Evolutionary conservation across 2,797 vertebrate species (phyloP).

Genomic region (Bufotes viridis): DNA sequence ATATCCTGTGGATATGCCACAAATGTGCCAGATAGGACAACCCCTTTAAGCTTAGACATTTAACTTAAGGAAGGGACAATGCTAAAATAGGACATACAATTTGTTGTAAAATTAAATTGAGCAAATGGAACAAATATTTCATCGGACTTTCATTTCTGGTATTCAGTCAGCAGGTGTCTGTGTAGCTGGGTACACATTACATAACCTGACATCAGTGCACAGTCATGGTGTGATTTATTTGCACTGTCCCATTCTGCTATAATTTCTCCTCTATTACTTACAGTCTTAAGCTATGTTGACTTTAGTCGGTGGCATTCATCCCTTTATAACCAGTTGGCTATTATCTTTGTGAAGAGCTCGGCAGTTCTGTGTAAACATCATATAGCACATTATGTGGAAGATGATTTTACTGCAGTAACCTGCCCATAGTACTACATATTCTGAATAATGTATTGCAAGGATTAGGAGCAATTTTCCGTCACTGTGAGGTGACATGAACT

Average conservation of each 20-base stretch:
- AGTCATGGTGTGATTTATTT: background rate
- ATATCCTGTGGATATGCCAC: too few species aligned
- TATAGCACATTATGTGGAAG: background rate
- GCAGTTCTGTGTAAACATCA: conserved; percentile 13
- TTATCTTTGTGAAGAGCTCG: background rate
- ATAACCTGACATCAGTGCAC: background rate
- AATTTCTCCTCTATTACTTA: background rate
- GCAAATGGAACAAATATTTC: too few species aligned
- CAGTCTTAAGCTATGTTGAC: background rate
- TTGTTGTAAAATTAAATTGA: too few species aligned
- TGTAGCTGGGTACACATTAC: background rate
- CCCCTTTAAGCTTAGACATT: too few species aligned
- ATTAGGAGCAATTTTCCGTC: background rate
- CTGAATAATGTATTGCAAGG: background rate
- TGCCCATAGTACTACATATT: background rate
- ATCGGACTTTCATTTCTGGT: background rate
- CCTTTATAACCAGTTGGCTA: background rate
- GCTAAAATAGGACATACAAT: too few species aligned
- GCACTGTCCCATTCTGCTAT: background rate
- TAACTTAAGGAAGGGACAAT: too few species aligned
- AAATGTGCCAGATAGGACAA: too few species aligned
- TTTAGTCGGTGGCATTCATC: background rate
- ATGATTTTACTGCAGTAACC: background rate
- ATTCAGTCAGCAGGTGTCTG: background rate
- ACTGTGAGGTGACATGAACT: background rate